These are phyloP conservation scores for Chesias legatella DNA, from an alignment of 2,888 invertebrate genomes.

Conservation along the genomic window DNA sequence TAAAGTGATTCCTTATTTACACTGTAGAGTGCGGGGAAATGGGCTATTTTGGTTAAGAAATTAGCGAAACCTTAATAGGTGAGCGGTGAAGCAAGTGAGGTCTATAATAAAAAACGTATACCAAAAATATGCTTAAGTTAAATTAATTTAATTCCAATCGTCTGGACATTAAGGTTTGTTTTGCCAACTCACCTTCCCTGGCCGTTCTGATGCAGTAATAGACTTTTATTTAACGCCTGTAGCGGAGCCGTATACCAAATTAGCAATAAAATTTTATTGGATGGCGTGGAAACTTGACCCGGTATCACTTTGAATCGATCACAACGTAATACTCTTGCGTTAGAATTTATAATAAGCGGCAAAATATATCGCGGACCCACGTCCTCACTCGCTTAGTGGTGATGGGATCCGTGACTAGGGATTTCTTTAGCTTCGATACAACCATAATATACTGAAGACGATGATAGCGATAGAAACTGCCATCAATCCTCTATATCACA, in stretches of 20 bases:
- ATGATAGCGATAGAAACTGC: too few species aligned
- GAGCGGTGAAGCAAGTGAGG: too few species aligned
- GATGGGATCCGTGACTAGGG: constrained; percentile 54
- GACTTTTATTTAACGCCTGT: constrained; percentile 26
- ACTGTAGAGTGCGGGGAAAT: constrained; percentile 25
- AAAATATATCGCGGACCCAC: constrained; percentile 28
- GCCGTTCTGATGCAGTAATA: constrained; percentile 3
- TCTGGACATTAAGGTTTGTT: not conserved
- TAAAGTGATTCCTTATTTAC: constrained; percentile 41
- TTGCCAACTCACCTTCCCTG: not conserved
- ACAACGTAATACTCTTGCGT: constrained; percentile 35
- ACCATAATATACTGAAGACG: too few species aligned
- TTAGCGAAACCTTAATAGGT: constrained; percentile 6
- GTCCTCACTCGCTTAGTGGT: constrained; percentile 55
- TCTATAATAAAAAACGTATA: too few species aligned
- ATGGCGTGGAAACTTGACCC: constrained; percentile 44
- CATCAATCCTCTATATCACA: too few species aligned
- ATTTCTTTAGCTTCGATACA: too few species aligned
- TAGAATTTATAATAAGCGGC: constrained; percentile 55
- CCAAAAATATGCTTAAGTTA: not conserved
- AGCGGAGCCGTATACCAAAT: constrained; percentile 35
- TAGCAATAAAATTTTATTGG: constrained; percentile 54
- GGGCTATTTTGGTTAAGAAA: not conserved
- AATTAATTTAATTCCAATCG: too few species aligned
- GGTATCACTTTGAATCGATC: constrained; percentile 58